These are phyloP conservation scores for Ptychobarbus kaznakovi DNA, from an alignment of 2,797 vertebrate genomes.

Conservation along the genomic window DNA sequence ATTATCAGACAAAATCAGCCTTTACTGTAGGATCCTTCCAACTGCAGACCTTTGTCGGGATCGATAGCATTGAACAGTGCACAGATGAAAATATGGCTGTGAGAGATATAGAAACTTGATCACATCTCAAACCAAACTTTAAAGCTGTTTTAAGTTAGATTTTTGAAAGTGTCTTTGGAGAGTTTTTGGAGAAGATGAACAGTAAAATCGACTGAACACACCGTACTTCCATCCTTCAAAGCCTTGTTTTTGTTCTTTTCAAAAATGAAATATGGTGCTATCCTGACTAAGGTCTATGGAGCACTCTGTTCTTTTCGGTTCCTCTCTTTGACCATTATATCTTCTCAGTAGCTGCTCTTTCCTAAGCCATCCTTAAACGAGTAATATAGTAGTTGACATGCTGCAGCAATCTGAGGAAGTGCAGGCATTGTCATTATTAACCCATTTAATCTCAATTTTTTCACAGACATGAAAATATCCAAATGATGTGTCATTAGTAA, in stretches of 20 bases:
- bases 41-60: not conserved
- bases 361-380: conserved; percentile 18
- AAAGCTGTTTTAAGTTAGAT: no score
- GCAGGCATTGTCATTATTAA: conserved; percentile 64
- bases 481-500: no score
- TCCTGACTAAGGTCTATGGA: not conserved
- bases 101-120: no score
- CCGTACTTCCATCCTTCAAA: not conserved
- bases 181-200: not conserved
- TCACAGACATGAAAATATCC: no score
- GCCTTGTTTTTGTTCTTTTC: not conserved
- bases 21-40: no score
- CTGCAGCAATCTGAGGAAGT: conserved; percentile 41
- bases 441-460: no score
- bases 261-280: not conserved
- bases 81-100: no score
- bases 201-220: not conserved
- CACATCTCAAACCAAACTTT: no score
- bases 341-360: conserved; percentile 32
- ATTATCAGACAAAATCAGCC: no score
- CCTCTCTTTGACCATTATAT: conserved; percentile 1
- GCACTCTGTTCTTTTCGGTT: not conserved
- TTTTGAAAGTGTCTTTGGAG: no score
- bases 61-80: not conserved
- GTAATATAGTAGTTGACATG: conserved; percentile 48